Conservation (phyloP, 2,888 invertebrate species). For the Thymelicus lineola region DNA sequence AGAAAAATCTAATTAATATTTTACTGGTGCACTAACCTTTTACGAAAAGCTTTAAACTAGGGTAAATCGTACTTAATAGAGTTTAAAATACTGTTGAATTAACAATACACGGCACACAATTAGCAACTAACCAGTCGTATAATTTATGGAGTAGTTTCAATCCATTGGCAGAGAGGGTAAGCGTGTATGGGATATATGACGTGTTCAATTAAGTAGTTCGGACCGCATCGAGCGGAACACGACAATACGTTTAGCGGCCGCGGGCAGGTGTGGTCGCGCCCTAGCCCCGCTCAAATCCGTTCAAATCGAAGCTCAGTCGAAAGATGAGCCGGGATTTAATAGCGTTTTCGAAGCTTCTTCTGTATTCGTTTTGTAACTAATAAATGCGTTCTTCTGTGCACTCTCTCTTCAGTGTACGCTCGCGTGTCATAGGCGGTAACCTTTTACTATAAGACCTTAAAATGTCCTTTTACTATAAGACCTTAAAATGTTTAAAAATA, state of each 20-base stretch:
- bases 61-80: too few species aligned
- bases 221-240: slow-evolving; percentile 74
- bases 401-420: too few species aligned
- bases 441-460: too few species aligned
- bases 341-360: not conserved
- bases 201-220: slow-evolving; percentile 82
- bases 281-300: slow-evolving; percentile 36
- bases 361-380: not conserved
- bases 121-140: slow-evolving; percentile 34
- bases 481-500: too few species aligned
- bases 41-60: too few species aligned
- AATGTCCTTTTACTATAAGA: too few species aligned
- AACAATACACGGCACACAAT: slow-evolving; percentile 11
- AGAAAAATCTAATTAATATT: not conserved
- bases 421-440: too few species aligned
- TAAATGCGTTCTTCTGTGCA: not conserved
- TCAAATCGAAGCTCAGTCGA: slow-evolving; percentile 20
- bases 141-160: slow-evolving; percentile 38
- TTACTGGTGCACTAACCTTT: too few species aligned
- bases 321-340: slow-evolving; percentile 5
- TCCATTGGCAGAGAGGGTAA: slow-evolving; percentile 64
- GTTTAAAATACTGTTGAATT: slow-evolving; percentile 8
- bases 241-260: slow-evolving; percentile 79
- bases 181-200: slow-evolving; percentile 77
- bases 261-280: slow-evolving; percentile 50